Conservation (phyloP, 2,797 vertebrate species). For the Dipus sagitta region DNA sequence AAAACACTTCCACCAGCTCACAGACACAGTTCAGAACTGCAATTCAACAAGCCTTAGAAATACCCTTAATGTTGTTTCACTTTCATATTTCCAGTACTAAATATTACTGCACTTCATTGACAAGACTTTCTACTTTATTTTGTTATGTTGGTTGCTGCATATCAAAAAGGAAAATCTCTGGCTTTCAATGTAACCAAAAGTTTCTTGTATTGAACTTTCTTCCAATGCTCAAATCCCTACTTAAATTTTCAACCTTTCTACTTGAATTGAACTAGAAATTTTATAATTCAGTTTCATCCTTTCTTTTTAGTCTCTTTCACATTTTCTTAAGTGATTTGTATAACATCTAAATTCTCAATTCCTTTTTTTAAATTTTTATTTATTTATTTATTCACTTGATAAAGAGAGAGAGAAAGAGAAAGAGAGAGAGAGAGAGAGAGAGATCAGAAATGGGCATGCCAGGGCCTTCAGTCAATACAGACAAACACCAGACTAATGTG, state of each 20-base stretch:
- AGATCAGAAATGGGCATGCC: no score
- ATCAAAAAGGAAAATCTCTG: slow-evolving; percentile 6
- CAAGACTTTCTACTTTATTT: neutral
- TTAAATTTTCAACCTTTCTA: neutral
- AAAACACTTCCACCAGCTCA: neutral
- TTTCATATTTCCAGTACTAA: fast-evolving
- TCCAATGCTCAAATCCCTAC: neutral
- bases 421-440: no score
- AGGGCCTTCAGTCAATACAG: no score
- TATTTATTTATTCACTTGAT: no score
- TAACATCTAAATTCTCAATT: neutral
- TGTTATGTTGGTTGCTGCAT: slow-evolving; percentile 2
- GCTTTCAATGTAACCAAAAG: slow-evolving; percentile 54
- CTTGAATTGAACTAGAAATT: slow-evolving; percentile 1
- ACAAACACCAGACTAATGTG: no score
- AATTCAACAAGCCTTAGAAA: neutral
- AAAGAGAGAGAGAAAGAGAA: no score
- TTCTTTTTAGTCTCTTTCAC: neutral
- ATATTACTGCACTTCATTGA: neutral
- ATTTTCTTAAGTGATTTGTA: slow-evolving; percentile 1
- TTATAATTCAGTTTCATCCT: slow-evolving; percentile 18
- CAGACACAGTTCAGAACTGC: neutral
- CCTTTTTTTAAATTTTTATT: no score
- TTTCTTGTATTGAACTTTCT: neutral
- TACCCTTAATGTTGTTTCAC: neutral